Percentiles rank a stretch among this genome's conserved stretches.
phyloP scores from a whole-genome alignment of 2,797 vertebrate genomes.

The Hoplostethus mediterraneus region DNA sequence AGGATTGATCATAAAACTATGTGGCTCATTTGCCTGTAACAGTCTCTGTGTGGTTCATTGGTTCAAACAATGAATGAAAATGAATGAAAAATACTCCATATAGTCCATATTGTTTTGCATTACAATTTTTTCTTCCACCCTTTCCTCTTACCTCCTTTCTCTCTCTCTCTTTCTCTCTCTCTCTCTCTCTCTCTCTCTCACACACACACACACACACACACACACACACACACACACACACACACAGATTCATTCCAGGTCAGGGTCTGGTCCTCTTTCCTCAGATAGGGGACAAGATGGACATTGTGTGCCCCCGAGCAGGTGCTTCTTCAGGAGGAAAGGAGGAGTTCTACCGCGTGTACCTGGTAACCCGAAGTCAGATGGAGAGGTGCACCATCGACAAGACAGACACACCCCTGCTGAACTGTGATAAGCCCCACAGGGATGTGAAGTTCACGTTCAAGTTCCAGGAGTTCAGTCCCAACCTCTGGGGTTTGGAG shows the following conservation, averaged over 20 bases:
- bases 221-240: not conserved
- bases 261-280: conserved; percentile 96
- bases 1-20: no score
- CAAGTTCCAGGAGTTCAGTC: conserved; percentile 99
- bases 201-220: not conserved
- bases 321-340: conserved; percentile 86
- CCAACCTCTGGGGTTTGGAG: conserved; percentile 98
- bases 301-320: conserved; percentile 96
- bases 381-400: conserved; percentile 93
- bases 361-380: conserved; percentile 95
- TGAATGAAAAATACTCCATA: no score
- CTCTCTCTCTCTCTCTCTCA: conserved; percentile 63
- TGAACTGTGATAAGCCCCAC: conserved; percentile 97
- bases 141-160: not conserved
- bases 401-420: conserved; percentile 92
- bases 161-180: conserved; percentile 27
- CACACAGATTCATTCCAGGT: conserved; percentile 89
- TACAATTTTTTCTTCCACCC: not conserved
- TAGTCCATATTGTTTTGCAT: not conserved
- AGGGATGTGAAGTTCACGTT: conserved; percentile 98
- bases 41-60: not conserved
- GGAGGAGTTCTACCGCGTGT: conserved; percentile 96
- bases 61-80: no score
- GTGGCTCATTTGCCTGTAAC: not conserved
- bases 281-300: conserved; percentile 99